phyloP scores from a whole-genome alignment of 2,113 vertebrate species.

The Cyanoramphus novaezelandiae region DNA sequence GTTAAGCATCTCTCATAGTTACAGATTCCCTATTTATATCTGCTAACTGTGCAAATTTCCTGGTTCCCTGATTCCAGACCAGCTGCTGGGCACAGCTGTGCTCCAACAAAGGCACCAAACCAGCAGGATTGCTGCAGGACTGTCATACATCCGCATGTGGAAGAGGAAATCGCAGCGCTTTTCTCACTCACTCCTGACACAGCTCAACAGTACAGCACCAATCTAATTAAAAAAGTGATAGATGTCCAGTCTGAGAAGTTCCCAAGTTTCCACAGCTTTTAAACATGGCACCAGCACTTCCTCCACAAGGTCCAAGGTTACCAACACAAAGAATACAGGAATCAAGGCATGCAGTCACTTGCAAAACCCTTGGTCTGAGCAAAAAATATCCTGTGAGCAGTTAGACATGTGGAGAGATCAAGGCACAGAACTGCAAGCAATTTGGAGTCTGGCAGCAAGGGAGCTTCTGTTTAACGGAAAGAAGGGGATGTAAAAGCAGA shows the following conservation, averaged over 20 bases:
- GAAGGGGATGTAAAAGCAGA: neutral
- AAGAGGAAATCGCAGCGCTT: conserved; percentile 29
- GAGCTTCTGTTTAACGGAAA: neutral
- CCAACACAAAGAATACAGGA: neutral
- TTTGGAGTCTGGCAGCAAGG: neutral
- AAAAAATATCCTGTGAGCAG: neutral
- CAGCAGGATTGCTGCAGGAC: conserved; percentile 36
- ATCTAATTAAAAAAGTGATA: neutral
- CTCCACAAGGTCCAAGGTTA: neutral
- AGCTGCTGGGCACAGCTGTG: conserved; percentile 76
- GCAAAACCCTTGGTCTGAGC: neutral
- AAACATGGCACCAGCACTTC: neutral
- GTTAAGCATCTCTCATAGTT: conserved; percentile 57
- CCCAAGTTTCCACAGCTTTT: neutral
- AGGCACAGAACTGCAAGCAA: neutral
- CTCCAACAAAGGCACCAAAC: conserved; percentile 60
- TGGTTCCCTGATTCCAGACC: conserved; percentile 64
- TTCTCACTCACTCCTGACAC: conserved; percentile 26
- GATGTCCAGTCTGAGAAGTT: neutral
- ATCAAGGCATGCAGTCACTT: neutral
- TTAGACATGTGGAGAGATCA: neutral
- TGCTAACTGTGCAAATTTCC: conserved; percentile 70
- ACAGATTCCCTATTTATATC: conserved; percentile 67
- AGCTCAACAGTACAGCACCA: neutral
- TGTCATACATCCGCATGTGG: conserved; percentile 35